Evolutionary conservation across 2,113 vertebrate species (phyloP).

Genomic region (Sphyrna mokarran): DNA sequence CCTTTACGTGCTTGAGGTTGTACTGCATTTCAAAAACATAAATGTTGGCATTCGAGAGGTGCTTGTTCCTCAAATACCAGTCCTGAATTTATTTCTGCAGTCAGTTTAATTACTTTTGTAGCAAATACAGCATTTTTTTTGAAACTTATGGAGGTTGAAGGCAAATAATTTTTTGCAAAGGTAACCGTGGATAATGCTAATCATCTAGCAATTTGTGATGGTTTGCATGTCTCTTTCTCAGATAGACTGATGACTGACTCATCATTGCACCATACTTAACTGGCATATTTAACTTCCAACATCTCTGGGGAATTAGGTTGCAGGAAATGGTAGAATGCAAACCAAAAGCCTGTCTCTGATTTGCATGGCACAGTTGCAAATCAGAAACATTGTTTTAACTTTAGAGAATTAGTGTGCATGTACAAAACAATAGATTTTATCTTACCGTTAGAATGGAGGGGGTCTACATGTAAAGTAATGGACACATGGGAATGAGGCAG

Average conservation of each 20-base stretch:
- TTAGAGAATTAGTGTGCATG: not conserved
- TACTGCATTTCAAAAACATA: not conserved
- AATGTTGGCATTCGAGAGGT: not conserved
- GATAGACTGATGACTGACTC: not conserved
- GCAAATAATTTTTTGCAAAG: not conserved
- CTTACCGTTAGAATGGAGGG: not conserved
- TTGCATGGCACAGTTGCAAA: too few relatives aligned
- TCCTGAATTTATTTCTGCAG: not conserved
- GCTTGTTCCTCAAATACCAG: not conserved
- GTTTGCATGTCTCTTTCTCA: not conserved
- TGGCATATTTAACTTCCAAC: not conserved
- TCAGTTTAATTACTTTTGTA: not conserved
- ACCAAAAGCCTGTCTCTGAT: not conserved
- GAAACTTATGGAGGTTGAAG: not conserved
- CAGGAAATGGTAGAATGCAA: not conserved
- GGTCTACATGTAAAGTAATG: too few relatives aligned
- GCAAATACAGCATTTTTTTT: not conserved
- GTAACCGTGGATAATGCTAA: not conserved
- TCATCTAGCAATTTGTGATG: not conserved
- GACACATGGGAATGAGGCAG: too few relatives aligned
- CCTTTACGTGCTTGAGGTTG: not conserved
- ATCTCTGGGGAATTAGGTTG: not conserved
- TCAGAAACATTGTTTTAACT: not conserved
- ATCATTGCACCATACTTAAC: not conserved
- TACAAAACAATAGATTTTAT: not conserved